A percentile compares a stretch with the other conserved stretches of the same genome.
Evolutionary conservation across 2,888 invertebrate genomes (phyloP).

Genomic region (Drosophila atripex): DNA sequence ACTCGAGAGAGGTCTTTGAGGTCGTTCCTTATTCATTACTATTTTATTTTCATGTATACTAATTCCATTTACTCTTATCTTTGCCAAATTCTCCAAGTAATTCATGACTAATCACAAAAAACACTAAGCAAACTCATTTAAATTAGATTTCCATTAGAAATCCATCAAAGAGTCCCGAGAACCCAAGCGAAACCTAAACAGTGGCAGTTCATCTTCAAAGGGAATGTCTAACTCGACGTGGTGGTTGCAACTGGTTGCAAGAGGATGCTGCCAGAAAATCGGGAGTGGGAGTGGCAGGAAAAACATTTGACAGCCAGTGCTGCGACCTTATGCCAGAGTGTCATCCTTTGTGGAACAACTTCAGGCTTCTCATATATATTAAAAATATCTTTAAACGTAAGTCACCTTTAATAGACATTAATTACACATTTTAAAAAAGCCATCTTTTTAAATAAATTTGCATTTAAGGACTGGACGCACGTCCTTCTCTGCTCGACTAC

Average conservation of each 20-base stretch:
- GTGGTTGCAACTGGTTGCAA: constrained; percentile 31
- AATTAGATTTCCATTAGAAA: constrained; percentile 40
- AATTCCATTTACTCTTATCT: too few species aligned
- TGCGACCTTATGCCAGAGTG: constrained; percentile 38
- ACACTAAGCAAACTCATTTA: constrained; percentile 1
- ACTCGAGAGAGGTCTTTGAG: too few species aligned
- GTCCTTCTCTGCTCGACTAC: not conserved
- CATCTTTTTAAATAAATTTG: constrained; percentile 22
- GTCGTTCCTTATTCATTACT: too few species aligned
- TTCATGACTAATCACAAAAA: not conserved
- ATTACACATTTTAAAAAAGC: too few species aligned
- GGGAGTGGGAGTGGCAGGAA: constrained; percentile 15
- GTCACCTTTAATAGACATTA: too few species aligned
- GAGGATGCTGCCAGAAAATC: constrained; percentile 12
- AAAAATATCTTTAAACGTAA: too few species aligned
- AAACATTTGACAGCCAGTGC: constrained; percentile 45
- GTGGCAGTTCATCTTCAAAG: constrained; percentile 34
- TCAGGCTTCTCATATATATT: too few species aligned
- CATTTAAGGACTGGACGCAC: not conserved
- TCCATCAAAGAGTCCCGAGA: constrained; percentile 30
- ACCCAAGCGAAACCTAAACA: not conserved
- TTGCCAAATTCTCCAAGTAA: too few species aligned
- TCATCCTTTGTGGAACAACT: not conserved
- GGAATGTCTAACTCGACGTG: constrained; percentile 9
- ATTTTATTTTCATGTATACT: too few species aligned